A percentile compares a stretch with the other conserved stretches of the same genome.
phyloP scores from a whole-genome alignment of 2,888 invertebrate genomes.

The Pandemis heparana region DNA sequence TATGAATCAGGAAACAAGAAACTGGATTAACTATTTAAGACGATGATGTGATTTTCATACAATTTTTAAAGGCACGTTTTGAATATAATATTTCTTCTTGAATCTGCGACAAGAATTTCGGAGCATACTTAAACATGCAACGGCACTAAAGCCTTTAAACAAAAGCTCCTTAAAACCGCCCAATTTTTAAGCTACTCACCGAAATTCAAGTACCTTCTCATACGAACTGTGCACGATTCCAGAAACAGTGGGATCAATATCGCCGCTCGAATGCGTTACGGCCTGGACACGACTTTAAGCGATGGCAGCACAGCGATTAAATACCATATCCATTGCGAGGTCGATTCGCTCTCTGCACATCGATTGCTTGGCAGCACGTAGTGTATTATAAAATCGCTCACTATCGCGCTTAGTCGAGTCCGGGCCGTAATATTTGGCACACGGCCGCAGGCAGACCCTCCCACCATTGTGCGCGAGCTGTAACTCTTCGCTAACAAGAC shows the following conservation, averaged over 20 bases:
- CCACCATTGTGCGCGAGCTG: slow-evolving; percentile 78
- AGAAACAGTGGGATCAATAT: not conserved
- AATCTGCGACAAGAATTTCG: not conserved
- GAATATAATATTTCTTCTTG: too few species aligned
- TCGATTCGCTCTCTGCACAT: not conserved
- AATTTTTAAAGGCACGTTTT: not conserved
- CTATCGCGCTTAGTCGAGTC: not conserved
- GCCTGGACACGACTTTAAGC: not conserved
- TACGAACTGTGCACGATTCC: not conserved
- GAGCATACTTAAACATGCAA: not conserved
- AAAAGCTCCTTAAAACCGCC: not conserved
- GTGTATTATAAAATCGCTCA: not conserved
- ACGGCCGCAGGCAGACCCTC: slow-evolving; percentile 71
- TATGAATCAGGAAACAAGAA: slow-evolving; percentile 13
- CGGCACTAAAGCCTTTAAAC: not conserved
- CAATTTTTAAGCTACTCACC: not conserved
- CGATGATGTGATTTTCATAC: not conserved
- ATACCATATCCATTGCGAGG: not conserved
- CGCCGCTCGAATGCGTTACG: not conserved
- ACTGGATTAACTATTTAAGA: not conserved
- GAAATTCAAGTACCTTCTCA: slow-evolving; percentile 1
- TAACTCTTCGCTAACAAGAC: slow-evolving; percentile 82
- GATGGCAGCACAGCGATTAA: not conserved
- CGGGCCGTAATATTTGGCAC: slow-evolving; percentile 58
- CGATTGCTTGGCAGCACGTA: not conserved